Base-by-base conservation (phyloP, 2,888 invertebrate genomes). In the Cataglyphis altisquamis region DNA sequence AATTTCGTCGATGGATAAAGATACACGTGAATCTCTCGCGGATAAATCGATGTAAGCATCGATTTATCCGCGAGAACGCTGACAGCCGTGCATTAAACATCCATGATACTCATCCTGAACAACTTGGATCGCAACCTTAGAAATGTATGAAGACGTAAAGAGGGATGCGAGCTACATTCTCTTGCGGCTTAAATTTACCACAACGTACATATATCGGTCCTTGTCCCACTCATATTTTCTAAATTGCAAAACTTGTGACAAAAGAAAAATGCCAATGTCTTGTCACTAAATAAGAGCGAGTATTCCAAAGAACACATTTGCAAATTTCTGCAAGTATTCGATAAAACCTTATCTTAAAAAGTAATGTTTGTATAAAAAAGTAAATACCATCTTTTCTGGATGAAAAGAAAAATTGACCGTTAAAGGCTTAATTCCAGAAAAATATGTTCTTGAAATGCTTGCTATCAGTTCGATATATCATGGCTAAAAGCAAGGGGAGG, bases 81-180 rank as follows among this genome's bases (percentile, higher is more conserved):
- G 78, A 80, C 73, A 80, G 45, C 78, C 45, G 36, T 36, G 45
- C 25, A 80, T 80, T 80, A 80, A 80, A 57, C 25, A 36, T 32
- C 60, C 36, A 21, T 73, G 60, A 80, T 60, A 60, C 45, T 8
- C 32, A 18, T 18, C 4, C 36, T 18, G 32, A 29, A 41, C 52
- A 41, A 15, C 41, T 12, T 41, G 18, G 52, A 70, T 78, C 60
- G 32, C 32, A 45, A 60, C 9, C 72, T 70, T 72, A 45, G 45
- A 60, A 57, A 29, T n/a, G 70, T 8, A 78, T 6, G 21, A 12
- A 68, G 60, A 55, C 1, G 41, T 25, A 68, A 68, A 3, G 9
- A 18, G 18, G 12, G 25, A 64, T 10, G 41, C 32, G 45, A 45
- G 36, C 32, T 36, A 5, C 3, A 18, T 25, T 41, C 41, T 41